Evolutionary conservation across 2,113 vertebrate species (phyloP).

Genomic region (Gymnobelideus leadbeateri): DNA sequence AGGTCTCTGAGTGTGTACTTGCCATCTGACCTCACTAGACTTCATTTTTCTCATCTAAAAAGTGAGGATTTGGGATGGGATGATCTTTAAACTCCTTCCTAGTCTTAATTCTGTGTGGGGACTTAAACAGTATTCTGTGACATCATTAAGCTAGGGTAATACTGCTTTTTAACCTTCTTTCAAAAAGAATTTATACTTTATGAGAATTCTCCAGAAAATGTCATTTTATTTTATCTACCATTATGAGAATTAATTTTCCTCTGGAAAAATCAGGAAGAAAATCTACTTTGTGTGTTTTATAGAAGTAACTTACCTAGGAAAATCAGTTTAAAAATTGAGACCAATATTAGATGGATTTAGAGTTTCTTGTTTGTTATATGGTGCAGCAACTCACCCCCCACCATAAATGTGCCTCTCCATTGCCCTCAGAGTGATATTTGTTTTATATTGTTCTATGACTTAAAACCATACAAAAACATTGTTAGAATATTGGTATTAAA

Average conservation of each 20-base stretch:
- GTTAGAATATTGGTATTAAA: not conserved
- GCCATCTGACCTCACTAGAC: not conserved
- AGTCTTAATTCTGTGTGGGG: not conserved
- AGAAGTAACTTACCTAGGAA: not conserved
- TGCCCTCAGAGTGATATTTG: not conserved
- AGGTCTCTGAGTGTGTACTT: not conserved
- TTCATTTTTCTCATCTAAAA: not conserved
- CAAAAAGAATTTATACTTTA: not conserved
- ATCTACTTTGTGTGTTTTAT: not conserved
- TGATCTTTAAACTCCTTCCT: not conserved
- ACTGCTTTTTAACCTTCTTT: not conserved
- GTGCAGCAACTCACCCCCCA: not conserved
- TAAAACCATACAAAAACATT: not conserved
- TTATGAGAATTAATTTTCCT: not conserved
- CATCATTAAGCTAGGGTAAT: not conserved
- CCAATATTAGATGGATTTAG: not conserved
- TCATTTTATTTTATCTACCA: not conserved
- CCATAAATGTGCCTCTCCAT: not conserved
- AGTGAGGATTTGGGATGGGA: not conserved
- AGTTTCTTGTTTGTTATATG: not conserved
- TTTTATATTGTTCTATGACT: not conserved
- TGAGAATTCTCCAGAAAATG: not conserved
- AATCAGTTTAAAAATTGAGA: not conserved
- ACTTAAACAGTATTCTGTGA: not conserved
- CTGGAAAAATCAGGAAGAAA: not conserved